These are phyloP conservation scores for Allobates femoralis DNA, from an alignment of 2,797 vertebrate genomes.

Conservation along the genomic window DNA sequence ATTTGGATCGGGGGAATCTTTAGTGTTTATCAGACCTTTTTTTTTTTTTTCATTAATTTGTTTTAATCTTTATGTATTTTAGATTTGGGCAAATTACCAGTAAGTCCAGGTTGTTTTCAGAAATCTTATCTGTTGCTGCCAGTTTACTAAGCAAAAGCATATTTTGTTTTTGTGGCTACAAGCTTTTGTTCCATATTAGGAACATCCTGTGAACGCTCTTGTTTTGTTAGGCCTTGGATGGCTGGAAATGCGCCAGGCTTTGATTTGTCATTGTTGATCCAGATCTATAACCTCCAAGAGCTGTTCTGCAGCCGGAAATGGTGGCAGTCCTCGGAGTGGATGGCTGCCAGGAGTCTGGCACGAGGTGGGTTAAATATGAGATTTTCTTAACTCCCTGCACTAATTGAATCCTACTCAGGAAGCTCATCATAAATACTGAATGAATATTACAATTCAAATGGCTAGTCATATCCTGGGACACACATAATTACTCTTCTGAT, in stretches of 20 bases:
- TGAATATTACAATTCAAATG: constrained; percentile 54
- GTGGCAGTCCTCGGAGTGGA: not conserved
- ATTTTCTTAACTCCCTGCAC: constrained; percentile 23
- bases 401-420: constrained; percentile 54
- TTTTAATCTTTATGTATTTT: not conserved
- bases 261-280: constrained; percentile 29
- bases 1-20: not conserved
- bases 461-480: constrained; percentile 56
- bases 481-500: constrained; percentile 60
- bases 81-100: not conserved
- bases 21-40: too few species aligned
- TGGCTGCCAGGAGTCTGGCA: not conserved
- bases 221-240: constrained; percentile 23
- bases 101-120: constrained; percentile 14
- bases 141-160: constrained; percentile 27
- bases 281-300: constrained; percentile 1
- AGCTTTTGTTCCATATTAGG: constrained; percentile 34
- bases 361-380: not conserved
- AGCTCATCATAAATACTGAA: constrained; percentile 59
- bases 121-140: constrained; percentile 22
- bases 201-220: constrained; percentile 27
- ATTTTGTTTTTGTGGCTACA: constrained; percentile 26
- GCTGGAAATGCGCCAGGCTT: not conserved
- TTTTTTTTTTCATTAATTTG: not conserved
- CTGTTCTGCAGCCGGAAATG: not conserved